These are phyloP conservation scores for Conopomorpha cramerella DNA, from an alignment of 1,140 invertebrate genomes.

Conservation along the genomic window DNA sequence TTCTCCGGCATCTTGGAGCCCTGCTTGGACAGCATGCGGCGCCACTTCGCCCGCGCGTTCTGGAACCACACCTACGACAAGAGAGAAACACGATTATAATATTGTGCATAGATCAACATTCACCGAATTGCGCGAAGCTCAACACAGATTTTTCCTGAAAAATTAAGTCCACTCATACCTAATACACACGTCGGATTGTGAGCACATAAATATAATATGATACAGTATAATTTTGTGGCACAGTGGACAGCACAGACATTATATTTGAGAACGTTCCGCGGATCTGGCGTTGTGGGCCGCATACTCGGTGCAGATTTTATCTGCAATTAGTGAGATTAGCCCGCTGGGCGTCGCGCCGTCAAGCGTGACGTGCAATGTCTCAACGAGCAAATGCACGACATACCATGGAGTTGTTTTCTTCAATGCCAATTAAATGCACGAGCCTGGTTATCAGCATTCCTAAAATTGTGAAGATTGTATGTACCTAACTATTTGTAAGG, in stretches of 20 bases:
- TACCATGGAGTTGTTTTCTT: slow-evolving; percentile 10
- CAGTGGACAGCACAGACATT: neutral
- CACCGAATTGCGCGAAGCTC: too few species aligned
- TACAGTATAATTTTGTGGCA: neutral
- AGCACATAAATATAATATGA: too few species aligned
- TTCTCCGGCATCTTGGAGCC: slow-evolving; percentile 74
- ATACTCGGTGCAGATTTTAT: slow-evolving; percentile 28
- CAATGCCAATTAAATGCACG: slow-evolving; percentile 6
- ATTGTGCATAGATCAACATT: too few species aligned
- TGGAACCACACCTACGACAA: slow-evolving; percentile 96
- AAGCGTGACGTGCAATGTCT: slow-evolving; percentile 11
- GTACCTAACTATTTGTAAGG: too few species aligned
- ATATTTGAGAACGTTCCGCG: slow-evolving; percentile 15
- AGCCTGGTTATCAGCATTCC: too few species aligned
- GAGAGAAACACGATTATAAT: slow-evolving; percentile 39
- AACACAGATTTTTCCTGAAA: too few species aligned
- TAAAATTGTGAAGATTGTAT: too few species aligned
- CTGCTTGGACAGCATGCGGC: slow-evolving; percentile 88
- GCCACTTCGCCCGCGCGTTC: slow-evolving; percentile 96
- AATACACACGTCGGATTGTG: too few species aligned
- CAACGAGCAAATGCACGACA: slow-evolving; percentile 7
- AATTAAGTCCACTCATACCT: too few species aligned
- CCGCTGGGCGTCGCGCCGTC: slow-evolving; percentile 9
- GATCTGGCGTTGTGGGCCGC: slow-evolving; percentile 16
- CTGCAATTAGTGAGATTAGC: slow-evolving; percentile 30